Conservation (phyloP, 2,797 vertebrate genomes). For the Galaxias olidus region DNA sequence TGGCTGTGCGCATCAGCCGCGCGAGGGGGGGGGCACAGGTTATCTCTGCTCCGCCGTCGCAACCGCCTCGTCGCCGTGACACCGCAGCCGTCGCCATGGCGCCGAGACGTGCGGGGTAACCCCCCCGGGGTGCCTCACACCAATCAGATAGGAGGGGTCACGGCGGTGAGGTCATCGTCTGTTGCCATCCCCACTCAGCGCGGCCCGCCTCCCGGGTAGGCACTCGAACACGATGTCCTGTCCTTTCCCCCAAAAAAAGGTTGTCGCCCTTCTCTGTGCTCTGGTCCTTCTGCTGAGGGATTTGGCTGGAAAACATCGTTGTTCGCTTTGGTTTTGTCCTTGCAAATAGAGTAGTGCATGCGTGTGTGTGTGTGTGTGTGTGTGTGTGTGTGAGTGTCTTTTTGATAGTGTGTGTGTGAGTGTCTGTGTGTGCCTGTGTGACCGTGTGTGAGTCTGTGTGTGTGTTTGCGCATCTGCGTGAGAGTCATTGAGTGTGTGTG, state of each 20-base stretch:
- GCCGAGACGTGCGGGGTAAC: not conserved
- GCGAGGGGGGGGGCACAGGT: too few relatives aligned
- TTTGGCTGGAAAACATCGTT: too few relatives aligned
- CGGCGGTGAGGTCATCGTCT: not conserved
- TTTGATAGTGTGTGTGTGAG: conserved; percentile 11
- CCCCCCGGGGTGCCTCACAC: not conserved
- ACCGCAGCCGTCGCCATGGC: not conserved
- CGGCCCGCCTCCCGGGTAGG: not conserved
- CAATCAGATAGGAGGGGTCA: not conserved
- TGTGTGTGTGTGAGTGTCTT: conserved; percentile 7
- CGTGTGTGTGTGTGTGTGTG: conserved; percentile 16
- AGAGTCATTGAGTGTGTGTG: conserved; percentile 9
- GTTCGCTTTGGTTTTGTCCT: too few relatives aligned
- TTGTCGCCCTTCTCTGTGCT: too few relatives aligned
- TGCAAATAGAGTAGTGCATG: not conserved
- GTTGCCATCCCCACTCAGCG: not conserved
- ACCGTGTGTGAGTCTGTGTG: not conserved
- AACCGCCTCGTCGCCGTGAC: too few relatives aligned
- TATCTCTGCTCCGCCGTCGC: too few relatives aligned
- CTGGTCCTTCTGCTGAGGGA: too few relatives aligned
- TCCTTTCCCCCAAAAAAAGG: too few relatives aligned
- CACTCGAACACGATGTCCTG: too few relatives aligned
- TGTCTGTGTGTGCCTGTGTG: conserved; percentile 13
- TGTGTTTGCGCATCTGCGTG: too few relatives aligned
- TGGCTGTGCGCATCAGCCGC: not conserved